Evolutionary conservation across 2,113 vertebrate species (phyloP).

Genomic region (Salvelinus sp.): DNA sequence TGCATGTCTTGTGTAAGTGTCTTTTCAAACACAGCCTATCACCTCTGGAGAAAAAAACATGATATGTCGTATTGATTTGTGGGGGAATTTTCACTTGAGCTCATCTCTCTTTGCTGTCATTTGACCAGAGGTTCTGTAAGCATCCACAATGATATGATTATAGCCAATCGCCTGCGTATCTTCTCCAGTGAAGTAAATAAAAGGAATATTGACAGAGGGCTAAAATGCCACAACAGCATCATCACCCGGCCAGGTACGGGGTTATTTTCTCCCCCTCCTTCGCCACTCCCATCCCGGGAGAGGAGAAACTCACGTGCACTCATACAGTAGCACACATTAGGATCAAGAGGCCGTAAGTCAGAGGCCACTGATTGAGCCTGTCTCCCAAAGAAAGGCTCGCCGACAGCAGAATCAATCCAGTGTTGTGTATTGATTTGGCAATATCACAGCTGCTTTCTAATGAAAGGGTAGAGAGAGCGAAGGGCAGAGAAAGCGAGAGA

Average conservation of each 20-base stretch:
- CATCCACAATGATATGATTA: constrained; percentile 34
- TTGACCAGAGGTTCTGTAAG: constrained; percentile 10
- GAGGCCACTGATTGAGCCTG: constrained; percentile 80
- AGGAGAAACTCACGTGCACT: constrained; percentile 57
- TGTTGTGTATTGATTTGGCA: constrained; percentile 86
- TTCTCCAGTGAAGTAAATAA: constrained; percentile 9
- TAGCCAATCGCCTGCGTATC: constrained; percentile 10
- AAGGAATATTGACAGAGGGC: constrained; percentile 26
- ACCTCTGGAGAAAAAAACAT: not conserved
- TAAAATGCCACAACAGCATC: constrained; percentile 29
- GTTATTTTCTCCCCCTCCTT: constrained; percentile 32
- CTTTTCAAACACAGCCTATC: constrained; percentile 8
- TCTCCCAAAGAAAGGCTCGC: constrained; percentile 78
- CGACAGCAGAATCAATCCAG: constrained; percentile 80
- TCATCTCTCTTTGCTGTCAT: constrained; percentile 7
- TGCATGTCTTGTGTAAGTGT: constrained; percentile 6
- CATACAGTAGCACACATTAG: constrained; percentile 71
- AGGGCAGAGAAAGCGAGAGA: not conserved
- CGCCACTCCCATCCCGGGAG: constrained; percentile 15
- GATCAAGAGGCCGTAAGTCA: constrained; percentile 79
- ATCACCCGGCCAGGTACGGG: not conserved
- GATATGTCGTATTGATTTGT: not conserved
- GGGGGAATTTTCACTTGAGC: not conserved
- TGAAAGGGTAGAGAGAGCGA: constrained; percentile 69
- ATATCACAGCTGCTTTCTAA: constrained; percentile 93